Base-by-base conservation (phyloP, 2,797 vertebrate genomes). In the Cercopithecus petaurista region DNA sequence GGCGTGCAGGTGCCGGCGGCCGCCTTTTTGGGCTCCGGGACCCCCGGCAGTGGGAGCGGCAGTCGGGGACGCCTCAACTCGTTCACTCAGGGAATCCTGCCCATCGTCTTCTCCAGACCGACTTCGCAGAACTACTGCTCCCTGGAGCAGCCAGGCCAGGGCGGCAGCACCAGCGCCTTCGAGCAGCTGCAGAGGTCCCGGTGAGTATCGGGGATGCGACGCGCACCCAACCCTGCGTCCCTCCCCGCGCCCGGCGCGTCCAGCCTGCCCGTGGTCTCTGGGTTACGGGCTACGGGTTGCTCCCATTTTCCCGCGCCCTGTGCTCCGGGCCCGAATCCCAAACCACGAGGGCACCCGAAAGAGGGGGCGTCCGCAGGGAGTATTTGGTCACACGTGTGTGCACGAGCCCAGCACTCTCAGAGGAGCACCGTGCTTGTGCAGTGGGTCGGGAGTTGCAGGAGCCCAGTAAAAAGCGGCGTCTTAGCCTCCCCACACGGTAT, bases 101-200 rank as follows among this genome's bases (percentile, higher is more conserved):
- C 99, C 89, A 98, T 99, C 85, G 93, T 99, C 95, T 99, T 99
- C 99, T 98, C 99, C 98, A 99, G 99, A 95, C 99, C 99, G 96
- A 95, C 93, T 97, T 98, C 98, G 97, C 99, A 99, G 96, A 99
- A 98, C 98, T 99, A 99, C 98, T 98, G 99, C 92, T 98, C 98
- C 97, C 98, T 99, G 97, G 99, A 99, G 95, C 99, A 99, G 96
- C 98, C 98, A 81, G 99, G 99, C 95, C 99, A 99, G 97, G 72
- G 97, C 83, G 99, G 99, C 80, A 97, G 99, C 98, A 98, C 95
- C 61, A 90, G 99, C 92, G 99, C 99, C 89, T 98, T 99, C 87
- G 99, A 99, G 97, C 99, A 99, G 98, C 99, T 99, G 98, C 99
- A 99, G 98, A 99, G 99, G 96, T 99, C 99, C 96, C 99, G 99